Evolutionary conservation across 2,888 invertebrate genomes (phyloP).

Genomic region (Andrena minutula): DNA sequence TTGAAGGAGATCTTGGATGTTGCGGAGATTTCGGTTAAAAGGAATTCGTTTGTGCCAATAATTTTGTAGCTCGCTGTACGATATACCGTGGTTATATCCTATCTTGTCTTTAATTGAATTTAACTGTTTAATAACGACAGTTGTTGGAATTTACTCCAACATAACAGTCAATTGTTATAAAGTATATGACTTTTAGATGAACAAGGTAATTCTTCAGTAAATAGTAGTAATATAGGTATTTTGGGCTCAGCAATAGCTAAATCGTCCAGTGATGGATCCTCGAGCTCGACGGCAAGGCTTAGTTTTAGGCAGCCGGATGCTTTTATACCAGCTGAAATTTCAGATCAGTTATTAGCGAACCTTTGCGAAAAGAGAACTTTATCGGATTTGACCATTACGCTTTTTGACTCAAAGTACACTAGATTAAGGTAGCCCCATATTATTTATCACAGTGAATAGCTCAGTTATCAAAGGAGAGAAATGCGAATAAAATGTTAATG

Average conservation of each 20-base stretch:
- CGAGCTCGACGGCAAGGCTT: conserved; percentile 75
- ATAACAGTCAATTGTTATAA: conserved; percentile 17
- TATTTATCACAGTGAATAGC: not conserved
- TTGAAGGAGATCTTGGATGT: too few relatives aligned
- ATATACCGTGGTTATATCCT: conserved; percentile 2
- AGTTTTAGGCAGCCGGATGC: conserved; percentile 86
- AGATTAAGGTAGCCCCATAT: conserved; percentile 85
- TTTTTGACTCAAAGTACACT: conserved; percentile 88
- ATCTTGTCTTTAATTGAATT: not conserved
- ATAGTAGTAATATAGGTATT: conserved; percentile 48
- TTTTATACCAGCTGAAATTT: conserved; percentile 87
- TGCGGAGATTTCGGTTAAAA: not conserved
- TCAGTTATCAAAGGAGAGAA: not conserved
- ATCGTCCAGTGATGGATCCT: conserved; percentile 52
- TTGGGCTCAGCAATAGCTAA: conserved; percentile 33
- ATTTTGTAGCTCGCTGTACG: conserved; percentile 4
- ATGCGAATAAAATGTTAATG: conserved; percentile 3
- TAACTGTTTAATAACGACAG: not conserved
- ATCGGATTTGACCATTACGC: conserved; percentile 87
- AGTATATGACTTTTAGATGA: conserved; percentile 53
- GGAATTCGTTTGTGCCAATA: not conserved
- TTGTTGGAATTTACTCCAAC: conserved; percentile 4
- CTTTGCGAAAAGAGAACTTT: conserved; percentile 87
- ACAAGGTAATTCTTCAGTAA: conserved; percentile 31
- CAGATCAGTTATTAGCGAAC: conserved; percentile 86